Base-by-base conservation (phyloP, 2,888 invertebrate genomes). In the Metallyticus violacea region DNA sequence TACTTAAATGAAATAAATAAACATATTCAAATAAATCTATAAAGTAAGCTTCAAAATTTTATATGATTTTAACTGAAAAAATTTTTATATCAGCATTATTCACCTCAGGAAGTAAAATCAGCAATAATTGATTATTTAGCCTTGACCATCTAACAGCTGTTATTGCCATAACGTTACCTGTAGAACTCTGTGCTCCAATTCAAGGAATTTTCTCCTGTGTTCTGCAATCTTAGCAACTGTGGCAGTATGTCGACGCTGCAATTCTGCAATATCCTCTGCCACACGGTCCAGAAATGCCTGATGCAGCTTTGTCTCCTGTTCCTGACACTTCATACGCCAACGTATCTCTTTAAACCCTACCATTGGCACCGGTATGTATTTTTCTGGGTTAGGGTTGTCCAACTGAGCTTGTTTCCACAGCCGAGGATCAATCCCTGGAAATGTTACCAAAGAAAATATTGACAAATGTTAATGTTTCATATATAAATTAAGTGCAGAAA, bases 321-420 rank as follows among this genome's bases (percentile, higher is more conserved):
- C 95, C 90, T 98, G 98, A 89, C 96, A 96, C 88, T 96, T 95
- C 86, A 97, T 94, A 22, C 99, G 94, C 91, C 96, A 95, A 91
- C 93, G 92, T 4, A 95, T 91, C 88, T 94, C 93, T 76, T 92
- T 92, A 91, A 99, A 99, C 0, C 99, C 99, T 89, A 98, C 95
- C 91, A 99, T 96, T 0, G 99, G 98, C 15, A 98, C 97, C 0
- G 99, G 99, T 90, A 99, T 96, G 90, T 98, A 96, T 90, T 95
- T 95, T 76, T 94, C 95, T 0, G 97, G 95, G 91, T 99, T 97
- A 0, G 99, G 99, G 93, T 99, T 99, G 90, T 99, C 99, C 30
- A 96, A 93, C 90, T 98, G 98, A 0, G 99, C 99, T 91, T 99
- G 99, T 90, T 97, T 96, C 99, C 99, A 99, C 90, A 99, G 93